Evolutionary conservation across 2,113 vertebrate species (phyloP), one percentile per base, ranked within the genome.

Genomic region (Thinocorus orbignyianus): DNA sequence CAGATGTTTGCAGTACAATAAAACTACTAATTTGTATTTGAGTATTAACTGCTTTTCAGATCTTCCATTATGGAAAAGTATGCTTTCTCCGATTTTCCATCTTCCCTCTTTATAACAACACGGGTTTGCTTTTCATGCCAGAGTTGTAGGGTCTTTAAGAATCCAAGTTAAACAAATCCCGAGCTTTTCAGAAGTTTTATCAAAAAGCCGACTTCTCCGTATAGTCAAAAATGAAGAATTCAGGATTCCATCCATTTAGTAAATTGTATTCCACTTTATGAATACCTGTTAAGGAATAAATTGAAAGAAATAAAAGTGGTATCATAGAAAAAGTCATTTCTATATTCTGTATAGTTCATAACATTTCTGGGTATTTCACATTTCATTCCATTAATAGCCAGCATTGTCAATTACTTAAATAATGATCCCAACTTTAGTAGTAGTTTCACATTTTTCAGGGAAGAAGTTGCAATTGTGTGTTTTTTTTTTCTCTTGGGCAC

Each of bases 1-100:
- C 95, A 96, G 93, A 95, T 96, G 95, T 94, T 96, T 95, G 93
- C 86, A 96, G 93, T 96, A 90, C 86, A 95, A 93, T 24, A 71
- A 96, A 96, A 90, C 55, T 70, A 71, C 80, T 85, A 83, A 84
- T 92, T 90, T 93, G 55, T 81, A 81, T 88, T 88, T 82, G 54
- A 88, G 71, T 58, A 93, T 64, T 90, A 95, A 88, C 86, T 83
- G 80, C 57, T 92, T 83, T 91, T 95, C 60, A 93, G 68, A 68
- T 96, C 58, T 96, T 96, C 94, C 93, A 86, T 57, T 83, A 81
- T 81, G 95, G 93, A 94, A 96, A 95, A 92, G 51, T 92, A 65
- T 28, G 4, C 65, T 93, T 96, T 92, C 58, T 86, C 76, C 9
- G 3, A 68, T 92, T 96, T 96, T 96, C 94, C 92, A 60, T 83